Evolutionary conservation across 2,113 vertebrate genomes (phyloP).

Genomic region (Muscicapa adusta): DNA sequence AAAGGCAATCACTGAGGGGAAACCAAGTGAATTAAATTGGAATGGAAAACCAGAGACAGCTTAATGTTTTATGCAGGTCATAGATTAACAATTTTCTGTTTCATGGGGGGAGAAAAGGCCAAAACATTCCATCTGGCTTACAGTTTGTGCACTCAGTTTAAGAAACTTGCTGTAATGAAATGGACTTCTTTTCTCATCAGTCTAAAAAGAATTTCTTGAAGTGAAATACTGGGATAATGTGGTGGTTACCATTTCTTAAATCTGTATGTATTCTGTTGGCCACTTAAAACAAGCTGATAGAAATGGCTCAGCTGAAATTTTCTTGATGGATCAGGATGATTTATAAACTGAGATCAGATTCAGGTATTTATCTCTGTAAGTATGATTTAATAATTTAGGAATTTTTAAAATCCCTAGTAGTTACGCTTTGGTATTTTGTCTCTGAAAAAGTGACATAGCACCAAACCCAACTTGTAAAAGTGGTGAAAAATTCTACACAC

Average conservation of each 20-base stretch:
- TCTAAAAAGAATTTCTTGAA: not conserved
- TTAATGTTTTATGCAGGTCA: conserved; percentile 55
- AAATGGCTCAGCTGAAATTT: not conserved
- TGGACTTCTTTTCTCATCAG: not conserved
- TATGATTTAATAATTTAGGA: not conserved
- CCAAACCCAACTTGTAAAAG: not conserved
- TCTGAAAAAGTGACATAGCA: not conserved
- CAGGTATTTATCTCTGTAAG: not conserved
- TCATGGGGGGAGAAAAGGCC: conserved; percentile 15
- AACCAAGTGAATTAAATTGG: conserved; percentile 56
- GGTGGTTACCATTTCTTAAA: not conserved
- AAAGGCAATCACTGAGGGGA: conserved; percentile 60
- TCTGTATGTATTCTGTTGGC: not conserved
- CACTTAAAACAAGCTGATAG: not conserved
- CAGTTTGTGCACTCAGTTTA: conserved; percentile 21
- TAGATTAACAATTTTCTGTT: conserved; percentile 58
- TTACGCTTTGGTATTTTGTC: not conserved
- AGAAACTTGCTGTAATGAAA: not conserved
- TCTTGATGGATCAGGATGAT: not conserved
- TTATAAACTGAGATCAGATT: not conserved
- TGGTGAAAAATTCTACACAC: not conserved
- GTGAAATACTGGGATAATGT: not conserved
- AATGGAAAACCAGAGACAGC: conserved; percentile 60
- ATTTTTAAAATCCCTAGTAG: not conserved
- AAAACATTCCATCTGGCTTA: not conserved